Evolutionary conservation across 2,113 vertebrate species (phyloP).

Genomic region (Trochalopteron elliotii): DNA sequence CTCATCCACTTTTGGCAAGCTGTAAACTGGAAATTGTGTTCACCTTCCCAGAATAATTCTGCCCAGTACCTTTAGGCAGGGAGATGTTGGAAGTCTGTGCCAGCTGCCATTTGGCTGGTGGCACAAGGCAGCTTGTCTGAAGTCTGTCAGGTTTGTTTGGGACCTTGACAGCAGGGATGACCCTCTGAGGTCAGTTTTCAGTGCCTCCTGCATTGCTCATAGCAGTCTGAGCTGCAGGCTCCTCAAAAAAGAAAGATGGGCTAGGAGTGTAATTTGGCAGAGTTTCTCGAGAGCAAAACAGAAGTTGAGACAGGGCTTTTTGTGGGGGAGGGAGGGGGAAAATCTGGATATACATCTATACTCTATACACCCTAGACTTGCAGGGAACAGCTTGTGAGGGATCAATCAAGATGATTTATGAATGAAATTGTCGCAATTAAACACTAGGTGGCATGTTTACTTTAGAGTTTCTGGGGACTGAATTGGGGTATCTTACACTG

Average conservation of each 20-base stretch:
- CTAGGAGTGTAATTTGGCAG: not conserved
- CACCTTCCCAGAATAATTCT: not conserved
- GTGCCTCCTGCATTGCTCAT: not conserved
- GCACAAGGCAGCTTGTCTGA: not conserved
- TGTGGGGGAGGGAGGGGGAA: fast-evolving
- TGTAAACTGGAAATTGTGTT: not conserved
- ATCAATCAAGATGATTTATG: not conserved
- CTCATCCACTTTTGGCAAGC: not conserved
- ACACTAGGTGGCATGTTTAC: conserved; percentile 69
- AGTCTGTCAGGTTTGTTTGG: not conserved
- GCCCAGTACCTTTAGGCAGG: not conserved
- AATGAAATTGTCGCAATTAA: conserved; percentile 43
- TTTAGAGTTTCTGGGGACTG: conserved; percentile 41
- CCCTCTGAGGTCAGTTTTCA: not conserved
- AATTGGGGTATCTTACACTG: not conserved
- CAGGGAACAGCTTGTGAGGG: not conserved
- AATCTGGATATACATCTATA: not conserved
- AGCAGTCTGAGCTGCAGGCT: not conserved
- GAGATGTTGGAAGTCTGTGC: not conserved
- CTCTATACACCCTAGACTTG: not conserved
- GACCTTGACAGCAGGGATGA: not conserved
- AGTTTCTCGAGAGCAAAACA: not conserved
- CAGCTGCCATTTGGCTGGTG: not conserved
- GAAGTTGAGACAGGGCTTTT: not conserved
- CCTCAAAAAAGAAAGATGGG: not conserved